These are phyloP conservation scores for Pseudopleuronectes americanus DNA, from an alignment of 2,797 vertebrate species.

Conservation along the genomic window DNA sequence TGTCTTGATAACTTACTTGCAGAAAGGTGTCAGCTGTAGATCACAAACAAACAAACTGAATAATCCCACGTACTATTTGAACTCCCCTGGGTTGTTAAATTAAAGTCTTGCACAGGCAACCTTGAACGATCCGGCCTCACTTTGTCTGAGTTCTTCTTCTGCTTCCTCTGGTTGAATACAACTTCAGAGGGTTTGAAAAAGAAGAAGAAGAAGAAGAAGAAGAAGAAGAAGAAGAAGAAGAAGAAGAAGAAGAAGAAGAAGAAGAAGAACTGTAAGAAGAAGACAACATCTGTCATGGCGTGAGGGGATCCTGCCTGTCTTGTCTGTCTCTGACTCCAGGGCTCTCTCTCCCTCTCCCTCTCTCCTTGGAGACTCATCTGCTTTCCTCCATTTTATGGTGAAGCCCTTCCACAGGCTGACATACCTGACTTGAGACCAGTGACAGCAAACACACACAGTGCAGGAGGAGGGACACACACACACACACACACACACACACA, in stretches of 20 bases:
- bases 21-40: conserved; percentile 37
- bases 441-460: conserved; percentile 71
- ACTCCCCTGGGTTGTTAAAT: too few relatives aligned
- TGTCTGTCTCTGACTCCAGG: conserved; percentile 66
- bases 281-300: conserved; percentile 83
- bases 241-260: conserved; percentile 44
- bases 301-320: conserved; percentile 74
- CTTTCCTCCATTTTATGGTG: conserved; percentile 99
- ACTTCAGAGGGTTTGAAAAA: conserved; percentile 54
- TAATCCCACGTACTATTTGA: neutral
- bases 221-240: conserved; percentile 41
- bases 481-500: too few relatives aligned
- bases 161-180: conserved; percentile 52
- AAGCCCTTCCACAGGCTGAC: conserved; percentile 86
- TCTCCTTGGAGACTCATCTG: conserved; percentile 87
- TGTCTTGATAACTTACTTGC: conserved; percentile 73
- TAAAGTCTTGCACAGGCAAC: neutral
- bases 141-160: conserved; percentile 66
- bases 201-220: conserved; percentile 16
- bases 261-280: conserved; percentile 39
- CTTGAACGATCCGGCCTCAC: conserved; percentile 49
- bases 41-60: neutral
- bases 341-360: conserved; percentile 24
- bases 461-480: conserved; percentile 29
- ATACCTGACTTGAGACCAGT: conserved; percentile 91